phyloP scores from a whole-genome alignment of 2,113 vertebrate genomes.

The Colaptes auratus region DNA sequence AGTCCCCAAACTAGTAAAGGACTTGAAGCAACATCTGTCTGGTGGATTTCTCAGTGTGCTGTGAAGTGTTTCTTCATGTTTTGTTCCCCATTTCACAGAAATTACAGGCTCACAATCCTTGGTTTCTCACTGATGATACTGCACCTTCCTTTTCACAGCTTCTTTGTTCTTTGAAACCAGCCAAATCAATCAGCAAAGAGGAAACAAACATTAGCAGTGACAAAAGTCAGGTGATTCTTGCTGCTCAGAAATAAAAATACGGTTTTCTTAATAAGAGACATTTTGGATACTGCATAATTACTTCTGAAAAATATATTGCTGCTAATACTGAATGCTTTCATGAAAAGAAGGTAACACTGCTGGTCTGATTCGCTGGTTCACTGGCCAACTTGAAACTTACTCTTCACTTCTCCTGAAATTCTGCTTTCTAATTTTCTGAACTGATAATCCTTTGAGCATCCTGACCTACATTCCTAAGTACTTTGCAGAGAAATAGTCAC shows the following conservation, averaged over 20 bases:
- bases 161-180: neutral
- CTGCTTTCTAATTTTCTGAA: neutral
- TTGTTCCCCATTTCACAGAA: neutral
- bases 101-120: neutral
- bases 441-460: neutral
- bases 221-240: neutral
- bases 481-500: neutral
- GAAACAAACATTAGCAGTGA: neutral
- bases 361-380: neutral
- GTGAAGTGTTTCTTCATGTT: neutral
- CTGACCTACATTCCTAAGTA: neutral
- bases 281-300: neutral
- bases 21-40: slow-evolving; percentile 14
- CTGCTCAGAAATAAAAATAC: neutral
- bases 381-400: neutral
- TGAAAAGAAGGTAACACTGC: neutral
- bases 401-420: neutral
- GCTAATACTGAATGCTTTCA: neutral
- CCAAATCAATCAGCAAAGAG: neutral
- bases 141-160: neutral
- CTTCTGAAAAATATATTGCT: neutral
- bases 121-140: neutral
- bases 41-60: neutral
- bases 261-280: neutral
- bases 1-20: neutral